Evolutionary conservation across 2,113 vertebrate genomes (phyloP), one percentile per base, ranked within the genome.

Genomic region (Nycticorax nycticorax): DNA sequence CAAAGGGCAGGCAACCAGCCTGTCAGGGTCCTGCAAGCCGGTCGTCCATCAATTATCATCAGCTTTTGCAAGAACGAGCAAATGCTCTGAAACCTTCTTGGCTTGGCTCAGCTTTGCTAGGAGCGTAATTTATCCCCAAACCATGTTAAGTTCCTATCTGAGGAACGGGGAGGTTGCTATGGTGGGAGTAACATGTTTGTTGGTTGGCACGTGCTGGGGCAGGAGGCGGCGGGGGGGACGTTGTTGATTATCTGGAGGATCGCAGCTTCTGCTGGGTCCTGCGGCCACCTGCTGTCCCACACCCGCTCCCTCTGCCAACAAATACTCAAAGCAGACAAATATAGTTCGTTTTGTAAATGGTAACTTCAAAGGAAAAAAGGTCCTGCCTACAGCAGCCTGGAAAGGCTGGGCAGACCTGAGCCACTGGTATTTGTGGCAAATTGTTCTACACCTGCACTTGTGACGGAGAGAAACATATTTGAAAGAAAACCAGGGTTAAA

Each of bases 11-110:
- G 98, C 98, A 98, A 98, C 98, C 98, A 98, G 98, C 96, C 99
- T 99, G 99, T 99, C 99, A 98, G 98, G 97, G 98, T 98, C 98
- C 97, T 94, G 98, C 98, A 97, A 82, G 85, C 91, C 10, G 69
- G 96, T 98, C 99, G 96, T 99, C 98, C 98, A 99, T 99, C 99
- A 99, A 99, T 99, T 99, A 99, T 99, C 98, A 99, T 98, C 98
- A 99, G 98, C 98, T 98, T 98, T 97, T 96, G 97, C 95, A 97
- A 98, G 98, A 99, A 97, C 60, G 92, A 98, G 98, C 95, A 94
- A 97, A 96, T 97, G 98, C 98, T 98, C 94, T 93, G 98, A 98
- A 98, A 97, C 96, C 97, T 97, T 98, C 97, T 98, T 98, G 98
- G 98, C 98, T 98, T 98, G 97, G 96, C 97, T 98, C 97, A 95